phyloP scores from a whole-genome alignment of 2,113 vertebrate genomes.

The Menura novaehollandiae region DNA sequence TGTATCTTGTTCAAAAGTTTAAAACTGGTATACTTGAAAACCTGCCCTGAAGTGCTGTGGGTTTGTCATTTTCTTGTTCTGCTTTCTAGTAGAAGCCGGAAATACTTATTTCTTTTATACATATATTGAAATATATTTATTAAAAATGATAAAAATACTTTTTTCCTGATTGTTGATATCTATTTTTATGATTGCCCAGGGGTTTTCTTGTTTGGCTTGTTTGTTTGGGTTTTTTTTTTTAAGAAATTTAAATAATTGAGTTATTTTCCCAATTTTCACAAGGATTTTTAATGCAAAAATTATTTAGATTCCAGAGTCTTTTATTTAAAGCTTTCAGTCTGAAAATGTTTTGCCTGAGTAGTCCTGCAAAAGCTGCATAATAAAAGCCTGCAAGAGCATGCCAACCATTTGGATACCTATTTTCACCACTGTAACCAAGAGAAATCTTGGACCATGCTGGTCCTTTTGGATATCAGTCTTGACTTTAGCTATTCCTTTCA shows the following conservation, averaged over 20 bases:
- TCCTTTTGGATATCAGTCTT: background rate
- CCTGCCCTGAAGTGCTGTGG: background rate
- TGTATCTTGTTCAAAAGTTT: background rate
- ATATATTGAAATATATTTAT: background rate
- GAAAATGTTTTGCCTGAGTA: background rate
- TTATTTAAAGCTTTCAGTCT: background rate
- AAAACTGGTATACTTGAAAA: background rate
- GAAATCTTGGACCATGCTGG: fast-evolving
- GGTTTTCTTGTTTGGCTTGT: background rate
- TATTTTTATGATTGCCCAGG: background rate
- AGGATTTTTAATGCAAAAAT: background rate
- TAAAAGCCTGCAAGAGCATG: background rate
- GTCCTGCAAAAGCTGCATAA: background rate
- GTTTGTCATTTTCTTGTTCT: background rate
- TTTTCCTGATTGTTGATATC: background rate
- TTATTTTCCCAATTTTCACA: background rate
- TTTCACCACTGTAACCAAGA: background rate
- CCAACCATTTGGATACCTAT: background rate
- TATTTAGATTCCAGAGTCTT: background rate
- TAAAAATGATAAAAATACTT: background rate
- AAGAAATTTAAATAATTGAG: background rate
- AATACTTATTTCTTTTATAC: background rate
- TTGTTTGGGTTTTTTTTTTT: background rate
- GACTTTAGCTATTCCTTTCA: background rate
- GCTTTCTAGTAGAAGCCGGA: background rate